Evolutionary conservation across 1,140 invertebrate genomes (phyloP).

Genomic region (Halotydeus destructor): DNA sequence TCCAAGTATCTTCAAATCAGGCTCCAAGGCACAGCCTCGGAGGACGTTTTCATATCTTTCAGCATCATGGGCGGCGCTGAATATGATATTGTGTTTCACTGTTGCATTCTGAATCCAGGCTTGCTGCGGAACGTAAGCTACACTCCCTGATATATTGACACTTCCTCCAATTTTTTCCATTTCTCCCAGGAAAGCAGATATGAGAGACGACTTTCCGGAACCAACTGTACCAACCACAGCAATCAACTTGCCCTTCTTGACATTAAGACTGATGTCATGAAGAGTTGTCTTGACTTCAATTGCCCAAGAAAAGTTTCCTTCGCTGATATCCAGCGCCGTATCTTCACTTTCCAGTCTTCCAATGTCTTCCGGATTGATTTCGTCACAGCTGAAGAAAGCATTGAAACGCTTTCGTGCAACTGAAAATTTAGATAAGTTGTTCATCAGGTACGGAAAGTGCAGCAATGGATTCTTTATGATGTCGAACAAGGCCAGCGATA

Average conservation of each 20-base stretch:
- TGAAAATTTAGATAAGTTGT: background rate
- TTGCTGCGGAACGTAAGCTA: conserved; percentile 32
- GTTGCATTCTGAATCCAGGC: conserved; percentile 35
- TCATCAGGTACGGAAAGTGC: conserved; percentile 7
- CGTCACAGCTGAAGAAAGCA: conserved; percentile 16
- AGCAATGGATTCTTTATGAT: conserved; percentile 47
- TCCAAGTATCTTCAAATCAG: conserved; percentile 23
- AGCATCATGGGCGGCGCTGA: conserved; percentile 29
- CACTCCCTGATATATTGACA: conserved; percentile 9
- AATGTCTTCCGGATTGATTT: conserved; percentile 16
- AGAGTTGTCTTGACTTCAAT: conserved; percentile 5
- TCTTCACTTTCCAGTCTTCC: conserved; percentile 17
- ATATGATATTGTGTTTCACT: conserved; percentile 30
- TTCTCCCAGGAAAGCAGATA: conserved; percentile 30
- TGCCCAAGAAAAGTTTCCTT: conserved; percentile 30
- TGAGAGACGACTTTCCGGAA: conserved; percentile 28
- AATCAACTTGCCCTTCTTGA: conserved; percentile 20
- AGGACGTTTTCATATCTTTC: conserved; percentile 23
- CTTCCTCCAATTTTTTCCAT: conserved; percentile 21
- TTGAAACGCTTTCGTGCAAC: conserved; percentile 16
- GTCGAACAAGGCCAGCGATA: conserved; percentile 36
- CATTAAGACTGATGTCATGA: conserved; percentile 16
- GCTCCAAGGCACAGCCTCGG: conserved; percentile 18
- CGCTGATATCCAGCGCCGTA: conserved; percentile 23
- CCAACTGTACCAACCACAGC: conserved; percentile 32